These are phyloP conservation scores for Cygnus buccinator DNA, from an alignment of 2,113 vertebrate genomes.

Conservation along the genomic window DNA sequence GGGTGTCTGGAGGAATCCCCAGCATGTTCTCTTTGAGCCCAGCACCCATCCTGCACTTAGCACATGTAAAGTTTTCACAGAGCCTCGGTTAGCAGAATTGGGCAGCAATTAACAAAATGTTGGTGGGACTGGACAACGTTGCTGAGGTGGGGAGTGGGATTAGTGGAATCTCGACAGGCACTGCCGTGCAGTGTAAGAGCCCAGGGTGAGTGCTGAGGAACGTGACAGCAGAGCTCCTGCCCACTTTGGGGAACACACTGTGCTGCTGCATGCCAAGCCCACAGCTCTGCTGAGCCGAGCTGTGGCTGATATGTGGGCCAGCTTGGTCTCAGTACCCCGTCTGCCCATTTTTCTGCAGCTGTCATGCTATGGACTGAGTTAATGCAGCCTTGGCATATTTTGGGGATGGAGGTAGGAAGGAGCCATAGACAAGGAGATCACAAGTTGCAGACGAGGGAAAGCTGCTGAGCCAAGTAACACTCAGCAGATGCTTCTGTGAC, in stretches of 20 bases:
- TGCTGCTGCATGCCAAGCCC: not conserved
- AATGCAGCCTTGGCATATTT: not conserved
- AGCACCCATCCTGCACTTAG: not conserved
- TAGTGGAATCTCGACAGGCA: not conserved
- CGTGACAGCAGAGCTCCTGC: not conserved
- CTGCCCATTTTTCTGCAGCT: not conserved
- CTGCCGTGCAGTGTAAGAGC: not conserved
- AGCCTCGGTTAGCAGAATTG: not conserved
- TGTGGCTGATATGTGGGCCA: not conserved
- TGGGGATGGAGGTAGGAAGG: not conserved
- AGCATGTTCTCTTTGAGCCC: rapidly evolving
- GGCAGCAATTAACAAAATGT: not conserved
- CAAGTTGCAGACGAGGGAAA: not conserved
- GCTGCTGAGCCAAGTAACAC: not conserved
- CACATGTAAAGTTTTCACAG: not conserved
- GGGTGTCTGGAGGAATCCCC: not conserved
- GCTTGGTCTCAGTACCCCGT: not conserved
- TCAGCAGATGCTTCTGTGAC: not conserved
- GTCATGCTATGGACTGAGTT: not conserved
- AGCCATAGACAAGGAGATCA: not conserved
- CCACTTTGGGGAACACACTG: not conserved
- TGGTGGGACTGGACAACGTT: not conserved
- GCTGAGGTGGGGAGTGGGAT: not conserved
- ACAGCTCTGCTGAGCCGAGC: not conserved
- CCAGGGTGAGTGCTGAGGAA: not conserved